Percentiles rank a stretch among this genome's conserved stretches.
phyloP scores from a whole-genome alignment of 2,797 vertebrate genomes.

The Dallia pectoralis region DNA sequence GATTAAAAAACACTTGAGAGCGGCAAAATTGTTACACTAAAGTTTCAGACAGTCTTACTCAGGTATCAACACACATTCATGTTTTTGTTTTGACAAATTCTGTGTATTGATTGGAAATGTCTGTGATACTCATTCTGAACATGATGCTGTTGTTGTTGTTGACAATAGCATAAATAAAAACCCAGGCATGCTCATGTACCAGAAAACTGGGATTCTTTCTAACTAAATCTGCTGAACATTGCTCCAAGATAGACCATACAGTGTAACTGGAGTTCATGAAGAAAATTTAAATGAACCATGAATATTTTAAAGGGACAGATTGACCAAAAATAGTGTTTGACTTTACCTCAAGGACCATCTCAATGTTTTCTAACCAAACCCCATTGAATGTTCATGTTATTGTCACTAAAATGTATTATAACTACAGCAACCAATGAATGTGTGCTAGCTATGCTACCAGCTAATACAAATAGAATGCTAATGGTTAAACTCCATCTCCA shows the following conservation, averaged over 20 bases:
- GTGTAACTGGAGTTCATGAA: not conserved
- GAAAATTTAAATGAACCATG: not conserved
- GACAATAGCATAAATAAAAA: conserved; percentile 6
- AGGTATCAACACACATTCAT: not conserved
- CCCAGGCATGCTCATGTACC: not conserved
- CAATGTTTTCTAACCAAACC: too few species aligned
- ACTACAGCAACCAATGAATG: too few species aligned
- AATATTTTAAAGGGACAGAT: not conserved
- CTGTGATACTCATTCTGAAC: not conserved
- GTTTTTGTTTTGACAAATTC: not conserved
- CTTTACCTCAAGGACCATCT: not conserved
- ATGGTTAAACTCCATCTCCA: too few species aligned
- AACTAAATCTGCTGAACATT: not conserved
- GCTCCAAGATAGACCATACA: not conserved
- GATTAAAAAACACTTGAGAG: conserved; percentile 32
- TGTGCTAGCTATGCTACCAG: too few species aligned
- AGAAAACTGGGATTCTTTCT: not conserved
- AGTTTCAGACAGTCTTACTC: conserved; percentile 1
- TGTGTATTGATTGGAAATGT: not conserved
- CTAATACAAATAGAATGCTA: too few species aligned
- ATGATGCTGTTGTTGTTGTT: not conserved
- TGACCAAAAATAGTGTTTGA: not conserved
- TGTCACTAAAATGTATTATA: too few species aligned
- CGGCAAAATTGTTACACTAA: conserved; percentile 18
- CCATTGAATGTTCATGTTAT: too few species aligned